Conservation (phyloP, 2,797 vertebrate species). For the Xenopus petersii region DNA sequence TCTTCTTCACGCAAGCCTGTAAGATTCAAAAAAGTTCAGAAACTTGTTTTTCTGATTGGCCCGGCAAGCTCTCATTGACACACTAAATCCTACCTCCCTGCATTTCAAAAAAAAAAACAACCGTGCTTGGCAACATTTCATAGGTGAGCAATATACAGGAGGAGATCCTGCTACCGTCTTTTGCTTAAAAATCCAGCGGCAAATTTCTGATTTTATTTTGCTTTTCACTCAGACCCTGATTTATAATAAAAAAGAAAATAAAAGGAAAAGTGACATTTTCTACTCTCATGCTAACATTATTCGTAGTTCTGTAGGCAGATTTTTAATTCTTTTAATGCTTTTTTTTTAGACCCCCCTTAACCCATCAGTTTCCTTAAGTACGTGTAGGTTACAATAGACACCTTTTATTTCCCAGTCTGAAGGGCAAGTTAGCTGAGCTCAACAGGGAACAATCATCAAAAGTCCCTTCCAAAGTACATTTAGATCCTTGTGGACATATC, state of each 20-base stretch:
- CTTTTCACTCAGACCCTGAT: constrained; percentile 8
- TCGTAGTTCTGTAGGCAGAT: no score
- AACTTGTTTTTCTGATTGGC: neutral
- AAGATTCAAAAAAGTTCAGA: neutral
- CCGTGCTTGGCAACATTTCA: neutral
- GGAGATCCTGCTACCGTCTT: neutral
- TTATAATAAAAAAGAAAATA: neutral
- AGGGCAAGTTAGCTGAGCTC: no score
- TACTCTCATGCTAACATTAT: no score
- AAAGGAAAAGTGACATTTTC: no score
- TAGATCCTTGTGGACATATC: neutral
- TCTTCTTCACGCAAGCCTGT: neutral
- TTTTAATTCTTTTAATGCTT: no score
- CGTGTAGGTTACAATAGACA: no score
- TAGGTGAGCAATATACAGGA: neutral
- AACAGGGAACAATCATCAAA: no score
- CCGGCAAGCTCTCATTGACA: neutral
- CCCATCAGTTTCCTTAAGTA: no score
- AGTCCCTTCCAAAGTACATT: no score
- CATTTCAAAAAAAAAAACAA: neutral
- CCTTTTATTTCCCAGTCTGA: no score
- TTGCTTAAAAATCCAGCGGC: neutral
- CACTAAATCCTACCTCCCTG: neutral
- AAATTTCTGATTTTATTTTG: neutral
- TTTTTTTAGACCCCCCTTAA: no score